Conservation (phyloP, 2,797 vertebrate genomes). For the Knipowitschia caucasica region DNA sequence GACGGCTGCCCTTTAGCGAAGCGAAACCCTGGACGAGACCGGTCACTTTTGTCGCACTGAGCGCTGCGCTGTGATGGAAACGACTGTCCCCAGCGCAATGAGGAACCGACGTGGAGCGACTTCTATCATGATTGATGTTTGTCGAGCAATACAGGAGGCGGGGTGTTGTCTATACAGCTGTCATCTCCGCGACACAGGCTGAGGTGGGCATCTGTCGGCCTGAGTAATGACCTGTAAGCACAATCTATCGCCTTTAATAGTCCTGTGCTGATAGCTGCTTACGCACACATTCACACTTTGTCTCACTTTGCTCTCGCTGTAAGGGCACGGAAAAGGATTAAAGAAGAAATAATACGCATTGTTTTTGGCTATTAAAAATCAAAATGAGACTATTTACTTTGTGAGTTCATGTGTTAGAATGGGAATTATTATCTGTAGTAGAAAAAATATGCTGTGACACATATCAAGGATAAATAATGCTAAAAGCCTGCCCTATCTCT, state of each 20-base stretch:
- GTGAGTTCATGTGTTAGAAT: no score
- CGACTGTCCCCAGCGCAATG: conserved; percentile 12
- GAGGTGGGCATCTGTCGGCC: conserved; percentile 43
- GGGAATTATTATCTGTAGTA: no score
- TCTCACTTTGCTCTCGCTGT: not conserved
- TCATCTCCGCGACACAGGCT: conserved; percentile 40
- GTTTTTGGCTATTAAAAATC: no score
- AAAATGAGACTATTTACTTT: no score
- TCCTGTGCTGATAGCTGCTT: conserved; percentile 21
- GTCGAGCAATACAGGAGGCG: conserved; percentile 27
- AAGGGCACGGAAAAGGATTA: not conserved
- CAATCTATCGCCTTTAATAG: conserved; percentile 50
- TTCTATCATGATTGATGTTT: conserved; percentile 42
- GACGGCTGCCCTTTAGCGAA: not conserved
- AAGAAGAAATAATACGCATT: not conserved
- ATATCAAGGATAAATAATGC: no score
- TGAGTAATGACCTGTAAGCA: conserved; percentile 55
- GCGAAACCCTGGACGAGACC: not conserved
- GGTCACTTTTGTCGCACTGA: conserved; percentile 1
- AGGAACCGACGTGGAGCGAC: conserved; percentile 11
- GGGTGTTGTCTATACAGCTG: conserved; percentile 35
- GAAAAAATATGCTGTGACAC: no score
- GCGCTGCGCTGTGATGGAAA: conserved; percentile 18
- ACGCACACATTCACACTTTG: conserved; percentile 7
- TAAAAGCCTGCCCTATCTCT: no score